Evolutionary conservation across 53 echinoderm and acorn worm species (phyloP).

Genomic region (Stichopus horrens): DNA sequence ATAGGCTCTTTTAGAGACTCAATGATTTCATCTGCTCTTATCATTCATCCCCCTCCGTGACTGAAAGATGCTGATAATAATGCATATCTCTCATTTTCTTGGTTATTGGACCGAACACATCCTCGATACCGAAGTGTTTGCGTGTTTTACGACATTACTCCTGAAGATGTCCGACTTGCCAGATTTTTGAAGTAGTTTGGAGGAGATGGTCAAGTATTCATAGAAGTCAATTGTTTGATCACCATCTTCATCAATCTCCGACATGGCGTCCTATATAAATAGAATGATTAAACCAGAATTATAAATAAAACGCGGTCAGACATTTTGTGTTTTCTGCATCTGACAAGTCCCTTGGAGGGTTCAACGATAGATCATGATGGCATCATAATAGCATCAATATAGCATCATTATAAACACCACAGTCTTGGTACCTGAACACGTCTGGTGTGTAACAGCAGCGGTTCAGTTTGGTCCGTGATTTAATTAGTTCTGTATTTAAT

Average conservation of each 20-base stretch:
- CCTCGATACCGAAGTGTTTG: slow-evolving; percentile 75
- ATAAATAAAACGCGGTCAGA: background rate
- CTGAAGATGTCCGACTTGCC: slow-evolving; percentile 88
- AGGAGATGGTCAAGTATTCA: slow-evolving; percentile 83
- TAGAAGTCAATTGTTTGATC: slow-evolving; percentile 87
- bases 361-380: no score
- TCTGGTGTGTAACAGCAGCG: no score
- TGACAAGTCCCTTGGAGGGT: no score
- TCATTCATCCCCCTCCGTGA: no score
- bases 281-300: background rate
- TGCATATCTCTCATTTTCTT: background rate
- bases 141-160: slow-evolving; percentile 80
- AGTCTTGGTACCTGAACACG: no score
- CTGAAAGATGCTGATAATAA: no score
- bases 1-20: no score
- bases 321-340: background rate
- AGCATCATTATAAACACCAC: no score
- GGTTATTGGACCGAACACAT: slow-evolving; percentile 78
- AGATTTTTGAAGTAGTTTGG: slow-evolving; percentile 72
- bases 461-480: no score
- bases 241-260: slow-evolving; percentile 79
- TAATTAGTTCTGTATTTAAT: no score
- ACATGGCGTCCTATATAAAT: slow-evolving; percentile 78
- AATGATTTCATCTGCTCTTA: no score
- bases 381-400: no score